Percentiles rank a stretch among this genome's conserved stretches.
These are phyloP conservation scores for Dasypus novemcinctus DNA, from an alignment of 2,113 vertebrate genomes.

Conservation along the genomic window DNA sequence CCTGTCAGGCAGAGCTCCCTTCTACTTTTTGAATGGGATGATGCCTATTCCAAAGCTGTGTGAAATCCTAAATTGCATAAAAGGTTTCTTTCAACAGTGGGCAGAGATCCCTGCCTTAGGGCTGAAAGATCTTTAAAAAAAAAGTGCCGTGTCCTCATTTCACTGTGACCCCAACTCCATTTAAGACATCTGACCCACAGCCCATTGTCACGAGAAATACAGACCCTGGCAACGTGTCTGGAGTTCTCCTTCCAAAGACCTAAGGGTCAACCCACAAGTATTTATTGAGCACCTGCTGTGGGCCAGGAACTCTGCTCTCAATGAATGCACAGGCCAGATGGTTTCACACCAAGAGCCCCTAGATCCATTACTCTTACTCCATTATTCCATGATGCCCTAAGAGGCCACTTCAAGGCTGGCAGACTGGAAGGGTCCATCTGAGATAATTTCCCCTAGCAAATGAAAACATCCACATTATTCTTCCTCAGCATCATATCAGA, in stretches of 20 bases:
- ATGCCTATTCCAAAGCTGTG: too few species aligned
- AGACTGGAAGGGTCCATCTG: background rate
- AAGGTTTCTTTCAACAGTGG: too few species aligned
- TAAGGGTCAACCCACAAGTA: background rate
- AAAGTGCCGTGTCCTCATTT: background rate
- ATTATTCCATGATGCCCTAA: background rate
- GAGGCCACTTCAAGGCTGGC: slow-evolving; percentile 25
- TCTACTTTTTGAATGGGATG: too few species aligned
- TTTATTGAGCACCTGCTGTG: slow-evolving; percentile 15
- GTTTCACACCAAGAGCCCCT: slow-evolving; percentile 2
- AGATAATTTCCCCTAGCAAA: slow-evolving; percentile 37
- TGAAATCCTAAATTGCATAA: too few species aligned
- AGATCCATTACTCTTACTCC: background rate
- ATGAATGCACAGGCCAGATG: background rate
- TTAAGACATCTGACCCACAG: background rate
- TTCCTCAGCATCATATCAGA: slow-evolving; percentile 46
- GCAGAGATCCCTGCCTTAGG: background rate
- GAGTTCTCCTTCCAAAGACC: slow-evolving; percentile 27
- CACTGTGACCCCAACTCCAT: background rate
- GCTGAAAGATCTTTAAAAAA: slow-evolving; percentile 1
- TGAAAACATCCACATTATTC: slow-evolving; percentile 52
- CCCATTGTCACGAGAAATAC: background rate
- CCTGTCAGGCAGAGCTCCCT: too few species aligned
- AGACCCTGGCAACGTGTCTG: slow-evolving; percentile 3
- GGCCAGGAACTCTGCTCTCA: slow-evolving; percentile 40